phyloP scores from a whole-genome alignment of 2,113 vertebrate genomes.

The Cyprinodon tularosa region DNA sequence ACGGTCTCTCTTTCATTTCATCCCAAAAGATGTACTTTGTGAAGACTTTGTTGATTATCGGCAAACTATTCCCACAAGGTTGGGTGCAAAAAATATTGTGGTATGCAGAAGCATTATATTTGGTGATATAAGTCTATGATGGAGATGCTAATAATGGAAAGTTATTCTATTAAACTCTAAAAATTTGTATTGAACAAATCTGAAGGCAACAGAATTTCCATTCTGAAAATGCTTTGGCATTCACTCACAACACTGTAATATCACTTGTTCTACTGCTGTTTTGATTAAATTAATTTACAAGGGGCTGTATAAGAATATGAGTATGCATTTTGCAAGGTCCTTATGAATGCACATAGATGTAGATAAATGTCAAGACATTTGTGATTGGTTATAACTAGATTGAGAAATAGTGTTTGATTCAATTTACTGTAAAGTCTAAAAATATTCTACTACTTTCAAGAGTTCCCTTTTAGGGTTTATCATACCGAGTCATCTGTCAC shows the following conservation, averaged over 20 bases:
- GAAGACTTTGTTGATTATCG: background rate
- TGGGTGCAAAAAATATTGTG: background rate
- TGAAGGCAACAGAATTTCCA: too few relatives aligned
- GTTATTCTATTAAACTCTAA: too few relatives aligned
- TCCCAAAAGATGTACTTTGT: too few relatives aligned
- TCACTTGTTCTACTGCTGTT: too few relatives aligned
- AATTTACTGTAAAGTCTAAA: background rate
- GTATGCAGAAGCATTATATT: background rate
- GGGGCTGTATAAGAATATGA: background rate
- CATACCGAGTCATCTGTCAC: too few relatives aligned
- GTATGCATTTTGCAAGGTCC: background rate
- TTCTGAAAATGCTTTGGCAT: background rate
- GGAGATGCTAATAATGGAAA: too few relatives aligned
- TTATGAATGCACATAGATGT: background rate
- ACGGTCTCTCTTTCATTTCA: too few relatives aligned
- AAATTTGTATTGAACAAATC: too few relatives aligned
- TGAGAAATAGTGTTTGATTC: background rate
- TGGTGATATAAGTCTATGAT: too few relatives aligned
- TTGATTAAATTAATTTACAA: too few relatives aligned
- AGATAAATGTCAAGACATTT: background rate
- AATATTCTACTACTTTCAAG: too few relatives aligned
- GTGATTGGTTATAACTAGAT: background rate
- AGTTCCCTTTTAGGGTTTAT: too few relatives aligned
- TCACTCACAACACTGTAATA: background rate
- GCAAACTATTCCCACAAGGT: background rate